Evolutionary conservation across 2,113 vertebrate species (phyloP).

Genomic region (Chaetodon auriga): DNA sequence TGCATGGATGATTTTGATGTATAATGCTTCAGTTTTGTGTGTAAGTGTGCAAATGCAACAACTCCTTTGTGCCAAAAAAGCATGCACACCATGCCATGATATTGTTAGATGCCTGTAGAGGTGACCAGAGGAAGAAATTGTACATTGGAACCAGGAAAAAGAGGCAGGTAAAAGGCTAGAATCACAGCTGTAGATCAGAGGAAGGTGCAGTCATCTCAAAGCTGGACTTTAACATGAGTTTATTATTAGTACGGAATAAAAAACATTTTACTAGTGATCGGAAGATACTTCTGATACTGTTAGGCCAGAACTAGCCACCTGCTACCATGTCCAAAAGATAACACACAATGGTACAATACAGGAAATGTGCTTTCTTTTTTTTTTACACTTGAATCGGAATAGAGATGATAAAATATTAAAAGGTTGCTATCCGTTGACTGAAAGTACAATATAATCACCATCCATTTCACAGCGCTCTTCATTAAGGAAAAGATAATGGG

Average conservation of each 20-base stretch:
- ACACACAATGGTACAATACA: not conserved
- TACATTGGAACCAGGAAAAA: too few species aligned
- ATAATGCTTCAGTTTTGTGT: not conserved
- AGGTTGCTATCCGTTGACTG: not conserved
- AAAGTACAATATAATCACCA: not conserved
- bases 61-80: not conserved
- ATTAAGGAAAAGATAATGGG: constrained; percentile 6
- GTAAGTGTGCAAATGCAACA: not conserved
- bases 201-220: too few species aligned
- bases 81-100: not conserved
- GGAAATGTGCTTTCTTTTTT: not conserved
- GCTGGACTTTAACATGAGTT: too few species aligned
- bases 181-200: too few species aligned
- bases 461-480: not conserved
- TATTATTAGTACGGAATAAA: not conserved
- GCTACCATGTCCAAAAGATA: not conserved
- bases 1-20: not conserved
- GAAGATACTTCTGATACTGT: not conserved
- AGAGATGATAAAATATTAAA: not conserved
- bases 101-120: too few species aligned
- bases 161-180: too few species aligned
- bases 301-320: not conserved
- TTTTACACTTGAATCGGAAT: not conserved
- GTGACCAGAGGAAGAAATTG: too few species aligned
- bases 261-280: not conserved